Percentiles rank a stretch among this genome's conserved stretches.
These are phyloP conservation scores for Idaea straminata DNA, from an alignment of 2,888 invertebrate genomes.

Conservation along the genomic window DNA sequence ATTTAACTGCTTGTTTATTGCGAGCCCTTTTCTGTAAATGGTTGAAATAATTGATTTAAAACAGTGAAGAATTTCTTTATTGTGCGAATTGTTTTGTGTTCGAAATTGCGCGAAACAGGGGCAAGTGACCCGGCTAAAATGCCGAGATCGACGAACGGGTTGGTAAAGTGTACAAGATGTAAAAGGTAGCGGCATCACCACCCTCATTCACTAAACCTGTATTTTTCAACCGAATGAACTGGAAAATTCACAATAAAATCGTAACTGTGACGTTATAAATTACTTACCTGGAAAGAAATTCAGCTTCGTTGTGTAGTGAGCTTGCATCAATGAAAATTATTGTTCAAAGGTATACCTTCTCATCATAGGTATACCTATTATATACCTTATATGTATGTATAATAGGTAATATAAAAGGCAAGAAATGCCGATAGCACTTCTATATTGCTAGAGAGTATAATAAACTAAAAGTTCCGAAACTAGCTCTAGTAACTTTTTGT, in stretches of 20 bases:
- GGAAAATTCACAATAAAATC: slow-evolving; percentile 24
- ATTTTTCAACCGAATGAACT: slow-evolving; percentile 25
- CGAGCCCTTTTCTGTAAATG: not conserved
- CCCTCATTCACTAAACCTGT: slow-evolving; percentile 13
- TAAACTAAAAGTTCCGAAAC: no score
- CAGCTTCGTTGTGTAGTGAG: not conserved
- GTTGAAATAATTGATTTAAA: not conserved
- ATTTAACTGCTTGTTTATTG: not conserved
- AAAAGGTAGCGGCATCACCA: not conserved
- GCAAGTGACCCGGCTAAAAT: not conserved
- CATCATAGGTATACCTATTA: not conserved
- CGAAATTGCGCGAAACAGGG: not conserved
- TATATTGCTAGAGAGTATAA: no score
- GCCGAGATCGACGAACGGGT: not conserved
- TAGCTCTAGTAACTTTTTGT: not conserved
- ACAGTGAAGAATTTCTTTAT: not conserved
- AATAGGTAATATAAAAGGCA: no score
- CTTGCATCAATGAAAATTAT: not conserved
- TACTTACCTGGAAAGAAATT: slow-evolving; percentile 6
- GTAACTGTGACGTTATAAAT: slow-evolving; percentile 18
- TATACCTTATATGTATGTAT: no score
- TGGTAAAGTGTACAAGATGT: not conserved
- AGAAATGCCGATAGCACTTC: no score
- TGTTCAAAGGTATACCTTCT: not conserved
- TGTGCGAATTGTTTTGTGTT: not conserved